phyloP scores from a whole-genome alignment of 2,113 vertebrate genomes.

The Oreochromis spilurus region DNA sequence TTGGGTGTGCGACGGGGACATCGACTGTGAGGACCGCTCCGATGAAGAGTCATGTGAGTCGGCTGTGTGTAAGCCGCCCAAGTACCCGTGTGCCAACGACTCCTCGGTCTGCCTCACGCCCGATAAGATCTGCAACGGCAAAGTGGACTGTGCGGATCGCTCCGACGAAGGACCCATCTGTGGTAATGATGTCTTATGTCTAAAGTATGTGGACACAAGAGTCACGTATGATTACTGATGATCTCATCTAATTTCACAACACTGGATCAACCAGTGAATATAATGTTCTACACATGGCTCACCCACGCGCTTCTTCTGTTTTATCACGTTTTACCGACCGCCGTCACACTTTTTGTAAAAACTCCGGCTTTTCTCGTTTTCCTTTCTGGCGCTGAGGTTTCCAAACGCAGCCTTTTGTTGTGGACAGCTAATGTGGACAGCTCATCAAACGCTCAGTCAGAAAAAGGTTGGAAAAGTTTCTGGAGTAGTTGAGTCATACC shows the following conservation, averaged over 20 bases:
- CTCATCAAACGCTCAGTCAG: background rate
- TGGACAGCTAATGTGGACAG: background rate
- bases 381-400: background rate
- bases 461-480: background rate
- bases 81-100: constrained; percentile 93
- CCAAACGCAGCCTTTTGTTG: background rate
- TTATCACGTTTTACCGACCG: background rate
- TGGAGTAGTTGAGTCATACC: background rate
- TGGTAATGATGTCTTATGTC: constrained; percentile 72
- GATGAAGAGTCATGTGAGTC: constrained; percentile 92
- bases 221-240: too few relatives aligned
- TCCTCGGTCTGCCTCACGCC: constrained; percentile 88
- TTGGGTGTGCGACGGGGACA: constrained; percentile 97
- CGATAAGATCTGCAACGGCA: constrained; percentile 93
- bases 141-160: constrained; percentile 88
- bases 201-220: background rate
- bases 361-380: background rate
- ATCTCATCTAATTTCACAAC: background rate
- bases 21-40: constrained; percentile 96
- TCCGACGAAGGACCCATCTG: constrained; percentile 94
- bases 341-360: background rate
- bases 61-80: constrained; percentile 90
- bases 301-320: background rate
- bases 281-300: background rate
- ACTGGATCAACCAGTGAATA: background rate